These are phyloP conservation scores for Tyria jacobaeae DNA, from an alignment of 2,888 invertebrate species.

Conservation along the genomic window DNA sequence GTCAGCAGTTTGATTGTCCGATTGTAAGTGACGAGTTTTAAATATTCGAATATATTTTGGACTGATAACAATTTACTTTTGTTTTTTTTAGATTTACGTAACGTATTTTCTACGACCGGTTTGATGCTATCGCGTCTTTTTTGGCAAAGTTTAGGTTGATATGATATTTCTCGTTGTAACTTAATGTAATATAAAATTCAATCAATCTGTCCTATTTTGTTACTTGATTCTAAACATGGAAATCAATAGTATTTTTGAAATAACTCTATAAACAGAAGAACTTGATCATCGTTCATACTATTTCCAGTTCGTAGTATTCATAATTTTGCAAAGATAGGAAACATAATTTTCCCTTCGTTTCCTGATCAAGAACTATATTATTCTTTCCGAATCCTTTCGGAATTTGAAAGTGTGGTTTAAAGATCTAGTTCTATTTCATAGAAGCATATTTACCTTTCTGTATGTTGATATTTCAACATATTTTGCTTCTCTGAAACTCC, in stretches of 20 bases:
- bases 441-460: no score
- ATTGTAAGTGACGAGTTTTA: constrained; percentile 41
- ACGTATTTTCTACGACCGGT: neutral
- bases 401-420: no score
- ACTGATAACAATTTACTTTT: constrained; percentile 15
- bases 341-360: constrained; percentile 11
- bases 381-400: constrained; percentile 3
- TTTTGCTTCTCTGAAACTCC: no score
- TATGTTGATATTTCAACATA: no score
- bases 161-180: no score
- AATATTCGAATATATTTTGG: constrained; percentile 38
- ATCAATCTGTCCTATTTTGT: no score
- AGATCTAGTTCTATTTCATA: no score
- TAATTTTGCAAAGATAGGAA: constrained; percentile 15
- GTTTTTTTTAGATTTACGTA: constrained; percentile 14
- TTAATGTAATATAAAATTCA: no score
- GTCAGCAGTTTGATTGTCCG: constrained; percentile 63
- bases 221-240: neutral
- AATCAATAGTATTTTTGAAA: neutral
- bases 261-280: neutral
- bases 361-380: constrained; percentile 22
- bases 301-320: constrained; percentile 11
- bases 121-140: no score
- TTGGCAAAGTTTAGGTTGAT: no score
- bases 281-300: constrained; percentile 6